Evolutionary conservation across 2,113 vertebrate genomes (phyloP).

Genomic region (Podilymbus podiceps): DNA sequence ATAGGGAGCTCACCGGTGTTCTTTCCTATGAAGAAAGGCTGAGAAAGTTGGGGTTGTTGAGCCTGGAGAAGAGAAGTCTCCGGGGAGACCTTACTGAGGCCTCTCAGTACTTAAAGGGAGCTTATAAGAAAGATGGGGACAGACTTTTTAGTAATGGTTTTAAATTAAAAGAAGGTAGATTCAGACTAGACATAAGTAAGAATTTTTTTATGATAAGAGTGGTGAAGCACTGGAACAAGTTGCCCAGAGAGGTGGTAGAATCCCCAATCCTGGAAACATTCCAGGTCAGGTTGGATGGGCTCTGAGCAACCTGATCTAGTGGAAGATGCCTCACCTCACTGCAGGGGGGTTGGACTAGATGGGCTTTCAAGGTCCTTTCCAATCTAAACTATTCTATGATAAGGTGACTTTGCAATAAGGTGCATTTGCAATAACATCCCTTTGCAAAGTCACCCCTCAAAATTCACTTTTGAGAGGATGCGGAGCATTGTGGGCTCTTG

Average conservation of each 20-base stretch:
- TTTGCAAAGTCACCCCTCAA: neutral
- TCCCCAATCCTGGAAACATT: neutral
- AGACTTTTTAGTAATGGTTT: neutral
- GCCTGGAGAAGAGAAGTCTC: neutral
- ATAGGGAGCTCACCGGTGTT: neutral
- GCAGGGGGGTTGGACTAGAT: neutral
- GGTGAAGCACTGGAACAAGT: neutral
- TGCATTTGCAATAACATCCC: neutral
- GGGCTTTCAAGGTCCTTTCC: neutral
- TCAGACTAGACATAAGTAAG: neutral
- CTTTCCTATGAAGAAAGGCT: neutral
- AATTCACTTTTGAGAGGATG: neutral
- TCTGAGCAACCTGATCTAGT: neutral
- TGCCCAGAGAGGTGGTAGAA: neutral
- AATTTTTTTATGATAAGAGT: rapidly evolving
- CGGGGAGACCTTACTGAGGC: neutral
- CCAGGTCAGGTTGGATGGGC: neutral
- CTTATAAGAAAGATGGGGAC: neutral
- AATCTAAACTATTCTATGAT: neutral
- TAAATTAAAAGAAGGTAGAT: no score
- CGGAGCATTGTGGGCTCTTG: rapidly evolving
- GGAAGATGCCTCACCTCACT: no score
- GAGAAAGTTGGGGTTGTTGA: neutral
- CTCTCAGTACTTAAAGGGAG: neutral
- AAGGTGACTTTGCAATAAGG: neutral